Percentiles rank a stretch among this genome's conserved stretches.
These are phyloP conservation scores for Siniperca chuatsi DNA, from an alignment of 2,113 vertebrate species.

Conservation along the genomic window DNA sequence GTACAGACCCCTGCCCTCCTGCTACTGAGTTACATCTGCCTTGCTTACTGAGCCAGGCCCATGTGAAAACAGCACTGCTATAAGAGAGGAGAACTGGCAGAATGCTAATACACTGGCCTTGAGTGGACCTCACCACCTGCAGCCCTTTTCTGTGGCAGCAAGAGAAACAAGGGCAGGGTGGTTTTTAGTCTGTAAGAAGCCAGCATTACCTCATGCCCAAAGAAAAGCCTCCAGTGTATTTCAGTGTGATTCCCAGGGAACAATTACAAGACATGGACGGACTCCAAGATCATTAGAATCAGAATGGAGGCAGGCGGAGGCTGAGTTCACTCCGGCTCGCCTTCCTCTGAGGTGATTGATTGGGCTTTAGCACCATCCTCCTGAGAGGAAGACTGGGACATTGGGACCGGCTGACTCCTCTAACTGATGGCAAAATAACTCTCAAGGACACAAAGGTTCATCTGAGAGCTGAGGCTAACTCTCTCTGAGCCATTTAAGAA, in stretches of 20 bases:
- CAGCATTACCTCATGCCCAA: constrained; percentile 44
- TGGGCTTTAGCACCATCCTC: constrained; percentile 29
- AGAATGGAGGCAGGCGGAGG: constrained; percentile 52
- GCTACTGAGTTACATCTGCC: constrained; percentile 65
- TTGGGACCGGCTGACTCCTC: constrained; percentile 40
- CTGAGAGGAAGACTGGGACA: constrained; percentile 23
- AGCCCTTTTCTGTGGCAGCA: constrained; percentile 43
- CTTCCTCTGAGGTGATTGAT: constrained; percentile 61
- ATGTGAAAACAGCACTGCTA: constrained; percentile 32
- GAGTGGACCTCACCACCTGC: constrained; percentile 61
- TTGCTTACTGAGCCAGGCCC: constrained; percentile 47
- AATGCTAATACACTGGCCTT: constrained; percentile 61
- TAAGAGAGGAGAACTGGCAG: constrained; percentile 26
- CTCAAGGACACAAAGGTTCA: constrained; percentile 55
- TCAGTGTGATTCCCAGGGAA: constrained; percentile 44
- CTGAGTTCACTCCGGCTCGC: constrained; percentile 52
- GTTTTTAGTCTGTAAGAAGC: constrained; percentile 24
- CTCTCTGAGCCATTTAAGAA: constrained; percentile 19
- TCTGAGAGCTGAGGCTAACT: constrained; percentile 20
- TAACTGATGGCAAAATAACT: constrained; percentile 43
- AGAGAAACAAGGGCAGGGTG: constrained; percentile 17
- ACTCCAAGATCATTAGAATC: constrained; percentile 72
- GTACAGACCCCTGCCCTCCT: constrained; percentile 52
- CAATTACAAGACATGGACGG: constrained; percentile 59
- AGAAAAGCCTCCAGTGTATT: constrained; percentile 39